Evolutionary conservation across 1,140 invertebrate species (phyloP), one percentile per base, ranked within the genome.

Genomic region (Drosophila pectinifera): DNA sequence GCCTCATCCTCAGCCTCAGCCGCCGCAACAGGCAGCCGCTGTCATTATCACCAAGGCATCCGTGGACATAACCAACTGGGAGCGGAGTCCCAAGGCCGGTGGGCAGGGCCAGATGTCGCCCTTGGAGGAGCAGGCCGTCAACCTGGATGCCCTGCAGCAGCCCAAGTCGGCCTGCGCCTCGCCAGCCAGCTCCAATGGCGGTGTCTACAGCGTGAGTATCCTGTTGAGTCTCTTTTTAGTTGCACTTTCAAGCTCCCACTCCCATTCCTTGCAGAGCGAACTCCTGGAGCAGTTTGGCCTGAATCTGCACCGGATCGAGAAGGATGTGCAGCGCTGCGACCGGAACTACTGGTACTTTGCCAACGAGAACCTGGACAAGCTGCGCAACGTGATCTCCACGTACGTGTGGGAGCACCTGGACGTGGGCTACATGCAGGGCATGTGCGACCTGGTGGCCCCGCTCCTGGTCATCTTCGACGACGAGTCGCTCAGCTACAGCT

Each of bases 371-470:
- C 93, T 99, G 70, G 97, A 98, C 70, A 98, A 98, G 92, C 93
- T 99, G n/a, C 94, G 97, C 42, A 98, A 98, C 93, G 95, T 99
- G 43, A 99, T 99, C 96, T 98, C 97, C 95, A 99, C 98, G 95
- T 98, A 97, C 93, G 97, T 99, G 24, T 98, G 97, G 97, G 96
- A 98, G 92, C 96, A 98, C 88, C 93, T 98, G 70, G 97, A 98
- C 45, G 95, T 97, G 53, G 98, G 98, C 7, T 97, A 97, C 92
- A 96, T 97, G 94, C 96, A 97, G 92, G 96, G 98, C 92, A 99
- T 99, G 98, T 99, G 98, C 93, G 98, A 99, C 93, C 94, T 99
- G 43, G 97, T 96, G 0, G 98, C 98, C 13, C 98, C 98, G 0
- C 93, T 99, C 5, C 94, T 99, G 5, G 98, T 98, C 1, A 96